phyloP scores from a whole-genome alignment of 2,888 invertebrate species.

The Sesamia inferens region DNA sequence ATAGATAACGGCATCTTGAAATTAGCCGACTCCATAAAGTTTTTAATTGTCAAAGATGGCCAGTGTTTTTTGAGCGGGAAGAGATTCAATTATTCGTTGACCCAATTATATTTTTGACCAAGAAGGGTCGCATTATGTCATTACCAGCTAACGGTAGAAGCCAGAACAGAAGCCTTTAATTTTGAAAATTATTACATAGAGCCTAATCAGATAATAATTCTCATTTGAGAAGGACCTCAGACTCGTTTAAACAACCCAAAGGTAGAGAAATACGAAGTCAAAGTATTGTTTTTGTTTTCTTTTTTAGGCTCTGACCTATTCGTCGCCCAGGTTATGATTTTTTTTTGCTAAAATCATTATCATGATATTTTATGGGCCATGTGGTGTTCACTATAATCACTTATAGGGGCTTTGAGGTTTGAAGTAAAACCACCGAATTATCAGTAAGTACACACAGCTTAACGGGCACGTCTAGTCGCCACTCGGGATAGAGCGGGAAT shows the following conservation, averaged over 20 bases:
- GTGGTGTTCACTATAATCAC: too few species aligned
- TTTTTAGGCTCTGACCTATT: background rate
- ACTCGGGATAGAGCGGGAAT: too few species aligned
- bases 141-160: conserved; percentile 39
- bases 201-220: conserved; percentile 13
- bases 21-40: conserved; percentile 10
- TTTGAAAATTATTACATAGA: background rate
- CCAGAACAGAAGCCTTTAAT: conserved; percentile 1
- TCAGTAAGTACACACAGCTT: too few species aligned
- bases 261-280: background rate
- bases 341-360: background rate
- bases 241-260: background rate
- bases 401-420: too few species aligned
- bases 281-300: background rate
- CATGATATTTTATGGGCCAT: background rate
- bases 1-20: conserved; percentile 1
- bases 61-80: conserved; percentile 31
- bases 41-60: conserved; percentile 17
- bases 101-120: conserved; percentile 50
- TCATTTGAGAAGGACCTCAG: background rate
- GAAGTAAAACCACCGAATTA: too few species aligned
- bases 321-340: background rate
- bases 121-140: conserved; percentile 41
- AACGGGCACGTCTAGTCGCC: too few species aligned
- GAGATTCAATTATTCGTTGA: conserved; percentile 35